Evolutionary conservation across 2,888 invertebrate species (phyloP).

Genomic region (Pyrrhosoma nymphula): DNA sequence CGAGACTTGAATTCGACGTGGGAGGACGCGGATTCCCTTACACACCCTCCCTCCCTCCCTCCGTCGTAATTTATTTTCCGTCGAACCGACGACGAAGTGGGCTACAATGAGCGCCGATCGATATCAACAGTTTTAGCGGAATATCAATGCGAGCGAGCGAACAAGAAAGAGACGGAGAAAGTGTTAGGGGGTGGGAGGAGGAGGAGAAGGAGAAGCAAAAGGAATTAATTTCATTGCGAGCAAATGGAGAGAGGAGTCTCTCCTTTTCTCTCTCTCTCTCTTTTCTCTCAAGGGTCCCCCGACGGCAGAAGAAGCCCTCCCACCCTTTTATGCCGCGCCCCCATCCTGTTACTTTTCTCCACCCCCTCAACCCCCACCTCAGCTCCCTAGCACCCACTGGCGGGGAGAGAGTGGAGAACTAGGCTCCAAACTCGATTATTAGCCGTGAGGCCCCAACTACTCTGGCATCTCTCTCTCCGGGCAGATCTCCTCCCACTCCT

Average conservation of each 20-base stretch:
- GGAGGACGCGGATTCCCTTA: neutral
- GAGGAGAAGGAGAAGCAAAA: neutral
- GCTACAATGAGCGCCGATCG: neutral
- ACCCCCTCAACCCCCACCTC: neutral
- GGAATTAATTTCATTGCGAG: constrained; percentile 9
- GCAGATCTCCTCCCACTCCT: neutral
- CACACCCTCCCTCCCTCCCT: neutral
- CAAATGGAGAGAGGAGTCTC: neutral
- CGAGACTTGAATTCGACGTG: neutral
- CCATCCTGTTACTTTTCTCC: neutral
- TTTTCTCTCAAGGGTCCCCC: neutral
- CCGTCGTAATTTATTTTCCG: neutral
- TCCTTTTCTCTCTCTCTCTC: neutral
- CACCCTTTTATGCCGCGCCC: neutral
- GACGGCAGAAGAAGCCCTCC: neutral
- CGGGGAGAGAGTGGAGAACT: neutral
- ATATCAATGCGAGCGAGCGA: constrained; percentile 3
- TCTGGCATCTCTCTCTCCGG: no score
- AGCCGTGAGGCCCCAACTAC: constrained; percentile 3
- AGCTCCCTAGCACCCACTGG: neutral
- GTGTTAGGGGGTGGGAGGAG: neutral
- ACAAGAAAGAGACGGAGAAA: neutral
- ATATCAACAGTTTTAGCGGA: constrained; percentile 39
- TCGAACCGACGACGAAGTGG: neutral
- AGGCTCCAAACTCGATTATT: constrained; percentile 31